phyloP scores from a whole-genome alignment of 2,797 vertebrate genomes.

The Coccyzus lansbergi region DNA sequence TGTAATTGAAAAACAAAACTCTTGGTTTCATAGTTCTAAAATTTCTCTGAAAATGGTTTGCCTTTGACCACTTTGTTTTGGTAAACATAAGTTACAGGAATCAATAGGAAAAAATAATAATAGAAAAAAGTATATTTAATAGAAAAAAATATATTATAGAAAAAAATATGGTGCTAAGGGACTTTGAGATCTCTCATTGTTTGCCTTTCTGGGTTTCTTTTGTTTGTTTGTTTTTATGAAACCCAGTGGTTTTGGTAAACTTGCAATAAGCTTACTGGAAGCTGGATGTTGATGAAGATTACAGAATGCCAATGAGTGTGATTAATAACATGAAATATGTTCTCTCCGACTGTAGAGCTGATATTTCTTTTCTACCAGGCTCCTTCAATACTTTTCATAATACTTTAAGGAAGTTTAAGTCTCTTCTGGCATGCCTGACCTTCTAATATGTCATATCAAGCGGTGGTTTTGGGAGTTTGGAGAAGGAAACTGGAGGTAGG shows the following conservation, averaged over 20 bases:
- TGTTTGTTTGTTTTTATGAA: not conserved
- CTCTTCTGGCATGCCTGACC: not conserved
- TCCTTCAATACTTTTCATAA: not conserved
- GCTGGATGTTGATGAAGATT: not conserved
- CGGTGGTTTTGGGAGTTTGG: not conserved
- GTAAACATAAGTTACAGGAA: not conserved
- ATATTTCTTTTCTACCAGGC: not conserved
- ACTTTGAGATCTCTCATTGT: not conserved
- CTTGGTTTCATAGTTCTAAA: not conserved
- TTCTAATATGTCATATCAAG: not conserved
- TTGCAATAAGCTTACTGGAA: not conserved
- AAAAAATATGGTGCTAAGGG: not conserved
- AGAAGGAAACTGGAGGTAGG: not conserved
- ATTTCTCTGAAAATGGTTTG: not conserved
- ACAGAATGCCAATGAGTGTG: not conserved
- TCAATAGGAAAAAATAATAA: not conserved
- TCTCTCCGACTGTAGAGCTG: not conserved
- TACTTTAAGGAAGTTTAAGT: not conserved
- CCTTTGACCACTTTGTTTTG: not conserved
- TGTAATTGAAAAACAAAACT: not conserved
- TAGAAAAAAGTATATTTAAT: not conserved
- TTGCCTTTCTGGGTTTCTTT: not conserved
- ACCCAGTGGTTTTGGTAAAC: not conserved
- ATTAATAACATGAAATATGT: not conserved
- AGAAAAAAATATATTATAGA: not conserved